A percentile compares a stretch with the other conserved stretches of the same genome.
phyloP scores from a whole-genome alignment of 2,113 vertebrate species.

The Stegastes partitus region DNA sequence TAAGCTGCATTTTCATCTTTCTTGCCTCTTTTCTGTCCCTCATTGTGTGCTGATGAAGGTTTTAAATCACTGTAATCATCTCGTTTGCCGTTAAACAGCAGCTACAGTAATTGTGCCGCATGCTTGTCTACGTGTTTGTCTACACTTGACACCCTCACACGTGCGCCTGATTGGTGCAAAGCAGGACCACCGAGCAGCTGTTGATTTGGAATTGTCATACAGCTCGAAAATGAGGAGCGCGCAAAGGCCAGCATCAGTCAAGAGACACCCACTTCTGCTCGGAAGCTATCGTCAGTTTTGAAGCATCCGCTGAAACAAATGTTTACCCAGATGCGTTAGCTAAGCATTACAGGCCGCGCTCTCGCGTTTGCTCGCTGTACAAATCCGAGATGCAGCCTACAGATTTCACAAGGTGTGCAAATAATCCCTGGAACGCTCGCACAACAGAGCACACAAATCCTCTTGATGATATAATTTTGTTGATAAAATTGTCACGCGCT shows the following conservation, averaged over 20 bases:
- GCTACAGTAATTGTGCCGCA: conserved; percentile 5
- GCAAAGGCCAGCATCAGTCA: conserved; percentile 55
- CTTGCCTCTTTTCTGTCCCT: background rate
- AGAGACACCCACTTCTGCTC: conserved; percentile 32
- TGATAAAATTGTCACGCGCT: conserved; percentile 29
- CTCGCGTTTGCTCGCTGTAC: conserved; percentile 45
- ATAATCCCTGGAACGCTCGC: conserved; percentile 26
- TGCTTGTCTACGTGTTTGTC: conserved; percentile 8
- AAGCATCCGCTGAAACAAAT: conserved; percentile 41
- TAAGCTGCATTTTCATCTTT: background rate
- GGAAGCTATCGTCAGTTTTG: conserved; percentile 36
- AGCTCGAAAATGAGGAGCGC: conserved; percentile 40
- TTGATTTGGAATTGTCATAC: conserved; percentile 30
- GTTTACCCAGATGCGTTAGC: conserved; percentile 51
- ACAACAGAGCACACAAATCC: background rate
- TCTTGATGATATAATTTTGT: conserved; percentile 19
- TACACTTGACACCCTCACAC: conserved; percentile 39
- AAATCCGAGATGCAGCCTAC: conserved; percentile 51
- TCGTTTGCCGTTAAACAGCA: conserved; percentile 6
- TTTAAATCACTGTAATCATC: conserved; percentile 2
- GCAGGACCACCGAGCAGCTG: conserved; percentile 7
- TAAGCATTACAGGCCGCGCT: conserved; percentile 16
- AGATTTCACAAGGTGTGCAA: conserved; percentile 43
- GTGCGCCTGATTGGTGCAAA: conserved; percentile 1
- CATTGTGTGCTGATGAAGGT: conserved; percentile 1